Percentiles rank a stretch among this genome's conserved stretches.
These are phyloP conservation scores for Phataginus tetradactyla DNA, from an alignment of 2,797 vertebrate genomes.

Conservation along the genomic window DNA sequence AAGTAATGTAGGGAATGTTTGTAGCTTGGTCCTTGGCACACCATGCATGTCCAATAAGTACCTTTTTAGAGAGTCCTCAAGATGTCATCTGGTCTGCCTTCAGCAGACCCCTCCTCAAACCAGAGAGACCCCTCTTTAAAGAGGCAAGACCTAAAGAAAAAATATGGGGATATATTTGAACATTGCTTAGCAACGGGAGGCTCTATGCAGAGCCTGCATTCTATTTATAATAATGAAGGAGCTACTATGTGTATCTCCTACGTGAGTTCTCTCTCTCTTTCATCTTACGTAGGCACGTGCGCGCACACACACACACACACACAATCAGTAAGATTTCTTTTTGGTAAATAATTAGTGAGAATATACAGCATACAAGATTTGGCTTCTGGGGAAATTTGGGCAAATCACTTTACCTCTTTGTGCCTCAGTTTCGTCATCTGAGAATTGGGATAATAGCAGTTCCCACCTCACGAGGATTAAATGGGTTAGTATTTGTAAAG, in stretches of 20 bases:
- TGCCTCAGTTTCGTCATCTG: not conserved
- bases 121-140: not conserved
- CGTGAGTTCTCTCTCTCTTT: not conserved
- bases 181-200: not conserved
- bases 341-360: not conserved
- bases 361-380: not conserved
- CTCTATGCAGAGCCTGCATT: not conserved
- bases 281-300: not conserved
- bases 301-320: not conserved
- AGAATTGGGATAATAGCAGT: not conserved
- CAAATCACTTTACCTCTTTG: not conserved
- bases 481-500: not conserved
- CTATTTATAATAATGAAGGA: not conserved
- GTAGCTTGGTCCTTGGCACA: accelerated
- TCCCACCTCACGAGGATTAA: not conserved
- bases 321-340: not conserved
- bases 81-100: not conserved
- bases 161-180: too few species aligned
- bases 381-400: not conserved
- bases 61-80: not conserved
- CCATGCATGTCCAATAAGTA: not conserved
- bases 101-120: not conserved
- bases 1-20: not conserved
- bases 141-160: not conserved
- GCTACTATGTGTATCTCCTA: not conserved